phyloP scores from a whole-genome alignment of 2,888 invertebrate genomes.

The Chrysotoxum bicinctum region DNA sequence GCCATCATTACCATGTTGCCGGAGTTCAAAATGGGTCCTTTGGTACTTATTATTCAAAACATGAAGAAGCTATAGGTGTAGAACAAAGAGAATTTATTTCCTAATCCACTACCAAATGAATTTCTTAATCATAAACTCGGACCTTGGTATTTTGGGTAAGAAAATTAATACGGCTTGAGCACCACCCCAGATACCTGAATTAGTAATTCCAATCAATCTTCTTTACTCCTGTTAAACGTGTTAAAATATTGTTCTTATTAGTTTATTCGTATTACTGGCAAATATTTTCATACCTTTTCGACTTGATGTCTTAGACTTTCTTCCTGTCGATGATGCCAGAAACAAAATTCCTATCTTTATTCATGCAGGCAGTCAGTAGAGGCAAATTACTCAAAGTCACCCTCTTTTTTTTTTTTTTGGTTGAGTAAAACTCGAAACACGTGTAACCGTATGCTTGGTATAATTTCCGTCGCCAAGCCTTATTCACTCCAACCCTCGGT shows the following conservation, averaged over 20 bases:
- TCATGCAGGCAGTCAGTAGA: background rate
- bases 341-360: background rate
- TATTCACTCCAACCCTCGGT: background rate
- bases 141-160: background rate
- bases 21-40: background rate
- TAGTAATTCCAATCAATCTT: slow-evolving; percentile 52
- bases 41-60: slow-evolving; percentile 11
- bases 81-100: background rate
- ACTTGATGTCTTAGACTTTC: background rate
- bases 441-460: slow-evolving; percentile 57
- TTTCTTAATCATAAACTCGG: background rate
- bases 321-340: background rate
- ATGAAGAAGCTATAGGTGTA: background rate
- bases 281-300: slow-evolving; percentile 24
- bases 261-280: slow-evolving; percentile 12
- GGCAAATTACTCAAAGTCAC: slow-evolving; percentile 29
- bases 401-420: slow-evolving; percentile 18
- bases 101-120: background rate
- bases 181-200: background rate
- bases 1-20: background rate
- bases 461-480: slow-evolving; percentile 53
- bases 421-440: slow-evolving; percentile 59
- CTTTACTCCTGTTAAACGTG: slow-evolving; percentile 18
- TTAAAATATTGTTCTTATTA: slow-evolving; percentile 58
- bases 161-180: slow-evolving; percentile 27